A percentile compares a stretch with the other conserved stretches of the same genome.
These are phyloP conservation scores for Cryptotermes secundus DNA, from an alignment of 1,140 invertebrate species.

Conservation along the genomic window DNA sequence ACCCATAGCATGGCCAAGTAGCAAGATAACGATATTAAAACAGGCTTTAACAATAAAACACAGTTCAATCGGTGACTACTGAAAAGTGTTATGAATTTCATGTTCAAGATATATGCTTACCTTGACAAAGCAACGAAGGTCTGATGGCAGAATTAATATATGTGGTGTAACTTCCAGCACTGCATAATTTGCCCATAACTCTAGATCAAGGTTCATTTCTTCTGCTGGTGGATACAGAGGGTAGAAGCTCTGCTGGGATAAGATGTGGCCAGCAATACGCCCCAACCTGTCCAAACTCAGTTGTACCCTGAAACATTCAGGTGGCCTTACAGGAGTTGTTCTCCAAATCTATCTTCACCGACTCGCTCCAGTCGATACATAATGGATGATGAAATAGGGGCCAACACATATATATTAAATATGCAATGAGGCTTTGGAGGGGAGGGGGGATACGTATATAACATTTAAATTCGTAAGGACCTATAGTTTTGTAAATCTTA, in stretches of 20 bases:
- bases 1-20: too few species aligned
- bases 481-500: too few species aligned
- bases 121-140: constrained; percentile 80
- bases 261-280: constrained; percentile 69
- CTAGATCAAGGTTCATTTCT: constrained; percentile 66
- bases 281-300: constrained; percentile 48
- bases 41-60: too few species aligned
- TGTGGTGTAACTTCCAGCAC: constrained; percentile 72
- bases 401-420: too few species aligned
- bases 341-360: too few species aligned
- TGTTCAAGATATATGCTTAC: constrained; percentile 49
- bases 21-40: too few species aligned
- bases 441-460: too few species aligned
- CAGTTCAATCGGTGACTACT: neutral
- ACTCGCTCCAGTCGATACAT: too few species aligned
- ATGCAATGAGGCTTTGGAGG: too few species aligned
- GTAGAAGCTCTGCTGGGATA: constrained; percentile 78
- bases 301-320: neutral
- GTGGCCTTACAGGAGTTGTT: neutral
- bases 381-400: too few species aligned
- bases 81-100: neutral
- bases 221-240: constrained; percentile 74
- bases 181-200: constrained; percentile 65
- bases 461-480: too few species aligned
- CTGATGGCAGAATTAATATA: constrained; percentile 79